Evolutionary conservation across 64 coral and sea anemone genomes (phyloP), one percentile per base, ranked within the genome.

Genomic region (Platygyra sinensis): DNA sequence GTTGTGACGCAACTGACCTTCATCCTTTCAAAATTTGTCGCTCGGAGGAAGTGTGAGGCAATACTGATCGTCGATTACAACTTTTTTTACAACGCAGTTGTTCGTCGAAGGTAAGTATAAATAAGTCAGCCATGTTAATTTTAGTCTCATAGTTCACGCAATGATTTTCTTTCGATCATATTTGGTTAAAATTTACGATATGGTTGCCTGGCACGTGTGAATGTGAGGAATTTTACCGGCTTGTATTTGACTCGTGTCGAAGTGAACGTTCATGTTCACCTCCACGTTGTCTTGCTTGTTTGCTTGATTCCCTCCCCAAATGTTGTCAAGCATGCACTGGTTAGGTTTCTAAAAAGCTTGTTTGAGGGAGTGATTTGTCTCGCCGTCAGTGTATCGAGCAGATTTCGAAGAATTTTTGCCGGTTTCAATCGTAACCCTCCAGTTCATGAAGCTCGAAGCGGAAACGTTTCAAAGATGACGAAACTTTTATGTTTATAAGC

Each of bases 11-110:
- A 92, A 92, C 0, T 22, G 2, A 5, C 2, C 30, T 80, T 10
- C 10, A 49, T 50, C 28, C 74, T 87, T 92, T 87, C 91, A 92
- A 79, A n/a, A 87, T 73, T 46, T 79, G 90, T 72, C 82, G 78
- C 83, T 80, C 32, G 84, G 46, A 86, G 84, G 50, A 87, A 72
- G 10, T 52, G 86, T 17, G 83, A 57, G 49, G 83, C 54, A 32
- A 29, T 33, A 19, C 30, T 25, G 24, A 11, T 72, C 24, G n/a
- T 18, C 30, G 27, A 30, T 52, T 52, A 36, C 22, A 50, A 83
- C 74, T 85, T 49, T 46, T 42, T 24, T 51, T 69, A 27, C 3
- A 69, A n/a, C 65, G 65, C 22, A 69, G 65, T 69, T 60, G 50
- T 57, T 10, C 10, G 25, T 69, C 62, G 29, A 85, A 72, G 13